Evolutionary conservation across 2,113 vertebrate species (phyloP).

Genomic region (Lathamus discolor): DNA sequence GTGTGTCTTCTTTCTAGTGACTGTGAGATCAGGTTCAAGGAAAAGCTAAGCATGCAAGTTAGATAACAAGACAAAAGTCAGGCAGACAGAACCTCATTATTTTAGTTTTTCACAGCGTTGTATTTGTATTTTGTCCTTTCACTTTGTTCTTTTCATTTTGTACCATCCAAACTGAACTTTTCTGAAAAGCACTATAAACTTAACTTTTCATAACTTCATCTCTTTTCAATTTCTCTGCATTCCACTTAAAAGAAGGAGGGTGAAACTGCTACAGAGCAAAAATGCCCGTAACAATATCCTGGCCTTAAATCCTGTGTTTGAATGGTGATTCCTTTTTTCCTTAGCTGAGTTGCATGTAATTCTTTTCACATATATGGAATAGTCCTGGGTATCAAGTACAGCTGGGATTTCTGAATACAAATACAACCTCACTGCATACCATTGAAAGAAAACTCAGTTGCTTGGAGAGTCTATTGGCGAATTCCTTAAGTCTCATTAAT

Average conservation of each 20-base stretch:
- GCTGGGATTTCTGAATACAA: slow-evolving; percentile 66
- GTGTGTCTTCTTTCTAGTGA: slow-evolving; percentile 43
- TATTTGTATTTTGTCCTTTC: background rate
- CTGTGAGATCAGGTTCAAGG: slow-evolving; percentile 10
- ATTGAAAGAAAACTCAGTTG: slow-evolving; percentile 60
- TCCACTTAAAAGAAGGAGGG: background rate
- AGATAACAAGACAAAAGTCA: background rate
- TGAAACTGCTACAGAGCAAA: background rate
- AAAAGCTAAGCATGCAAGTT: background rate
- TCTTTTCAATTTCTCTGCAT: background rate
- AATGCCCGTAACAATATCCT: background rate
- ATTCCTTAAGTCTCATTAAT: slow-evolving; percentile 72
- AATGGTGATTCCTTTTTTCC: background rate
- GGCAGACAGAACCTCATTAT: background rate
- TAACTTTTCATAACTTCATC: background rate
- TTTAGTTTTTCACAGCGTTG: background rate
- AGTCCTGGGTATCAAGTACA: slow-evolving; percentile 47
- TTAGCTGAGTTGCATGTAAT: slow-evolving; percentile 31
- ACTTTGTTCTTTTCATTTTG: background rate
- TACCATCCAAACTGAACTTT: background rate
- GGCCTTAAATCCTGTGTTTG: background rate
- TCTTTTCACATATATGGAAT: slow-evolving; percentile 54
- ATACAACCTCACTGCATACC: slow-evolving; percentile 73
- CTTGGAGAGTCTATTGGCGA: slow-evolving; percentile 69
- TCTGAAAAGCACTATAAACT: background rate